phyloP scores from a whole-genome alignment of 2,888 invertebrate genomes.

The Cryptocephalus primarius region DNA sequence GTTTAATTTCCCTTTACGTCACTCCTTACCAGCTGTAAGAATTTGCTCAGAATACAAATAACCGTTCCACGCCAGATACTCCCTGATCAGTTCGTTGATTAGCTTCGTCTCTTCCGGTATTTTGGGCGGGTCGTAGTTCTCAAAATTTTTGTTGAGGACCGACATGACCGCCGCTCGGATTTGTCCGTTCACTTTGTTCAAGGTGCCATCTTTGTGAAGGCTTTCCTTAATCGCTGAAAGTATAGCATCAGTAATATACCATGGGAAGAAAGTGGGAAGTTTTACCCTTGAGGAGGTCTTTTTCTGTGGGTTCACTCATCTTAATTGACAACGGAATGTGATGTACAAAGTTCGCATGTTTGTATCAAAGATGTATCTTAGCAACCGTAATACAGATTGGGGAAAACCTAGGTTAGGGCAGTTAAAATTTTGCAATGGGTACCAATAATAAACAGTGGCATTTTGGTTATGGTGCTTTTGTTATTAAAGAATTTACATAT shows the following conservation, averaged over 20 bases:
- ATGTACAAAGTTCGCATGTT: no score
- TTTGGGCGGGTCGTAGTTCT: slow-evolving; percentile 22
- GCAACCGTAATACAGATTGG: no score
- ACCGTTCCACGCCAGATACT: slow-evolving; percentile 61
- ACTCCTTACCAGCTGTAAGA: slow-evolving; percentile 28
- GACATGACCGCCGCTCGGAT: slow-evolving; percentile 34
- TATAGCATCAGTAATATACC: neutral
- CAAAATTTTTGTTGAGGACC: slow-evolving; percentile 26
- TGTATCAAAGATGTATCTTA: no score
- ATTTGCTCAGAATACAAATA: slow-evolving; percentile 49
- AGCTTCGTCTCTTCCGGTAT: slow-evolving; percentile 38
- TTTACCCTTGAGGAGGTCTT: slow-evolving; percentile 30
- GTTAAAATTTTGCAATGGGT: no score
- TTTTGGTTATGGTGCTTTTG: no score
- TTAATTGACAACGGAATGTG: neutral
- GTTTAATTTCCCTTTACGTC: neutral
- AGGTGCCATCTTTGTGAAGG: slow-evolving; percentile 31
- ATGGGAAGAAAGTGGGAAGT: neutral
- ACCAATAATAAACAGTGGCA: no score
- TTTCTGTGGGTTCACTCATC: slow-evolving; percentile 29
- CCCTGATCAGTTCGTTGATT: slow-evolving; percentile 54
- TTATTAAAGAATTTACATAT: no score
- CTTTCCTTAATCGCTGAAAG: slow-evolving; percentile 33
- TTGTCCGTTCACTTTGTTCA: slow-evolving; percentile 34
- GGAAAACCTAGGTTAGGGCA: no score